These are phyloP conservation scores for Agonopterix arenella DNA, from an alignment of 2,888 invertebrate species.

Conservation along the genomic window DNA sequence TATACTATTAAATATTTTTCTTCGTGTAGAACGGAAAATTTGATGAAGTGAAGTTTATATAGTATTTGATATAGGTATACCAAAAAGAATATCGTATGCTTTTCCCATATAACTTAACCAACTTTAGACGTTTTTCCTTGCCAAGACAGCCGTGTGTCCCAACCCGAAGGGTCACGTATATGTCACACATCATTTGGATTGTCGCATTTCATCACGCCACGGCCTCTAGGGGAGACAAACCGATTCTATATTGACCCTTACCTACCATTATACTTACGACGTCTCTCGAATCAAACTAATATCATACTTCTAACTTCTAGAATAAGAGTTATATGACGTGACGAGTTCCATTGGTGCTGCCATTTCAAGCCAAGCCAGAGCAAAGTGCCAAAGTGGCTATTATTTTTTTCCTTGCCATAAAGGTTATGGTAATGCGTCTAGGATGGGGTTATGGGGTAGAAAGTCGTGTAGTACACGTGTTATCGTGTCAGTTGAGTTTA, in stretches of 20 bases:
- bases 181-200: constrained; percentile 72
- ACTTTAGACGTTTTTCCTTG: neutral
- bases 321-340: neutral
- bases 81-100: too few species aligned
- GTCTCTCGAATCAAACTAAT: too few species aligned
- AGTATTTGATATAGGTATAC: too few species aligned
- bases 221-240: constrained; percentile 24
- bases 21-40: too few species aligned
- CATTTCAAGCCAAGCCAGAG: neutral
- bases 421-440: constrained; percentile 64
- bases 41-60: too few species aligned
- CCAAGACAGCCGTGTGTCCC: constrained; percentile 18
- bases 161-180: constrained; percentile 44
- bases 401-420: constrained; percentile 66
- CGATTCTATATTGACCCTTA: constrained; percentile 48
- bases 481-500: constrained; percentile 24
- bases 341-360: too few species aligned
- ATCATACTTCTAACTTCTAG: too few species aligned
- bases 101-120: too few species aligned
- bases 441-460: constrained; percentile 47
- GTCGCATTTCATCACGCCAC: constrained; percentile 72
- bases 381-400: constrained; percentile 44
- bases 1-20: too few species aligned
- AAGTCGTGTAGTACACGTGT: constrained; percentile 56
- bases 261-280: neutral